Percentiles rank a stretch among this genome's conserved stretches.
phyloP scores from a whole-genome alignment of 2,797 vertebrate species.

The Acestrorhynchus altus region DNA sequence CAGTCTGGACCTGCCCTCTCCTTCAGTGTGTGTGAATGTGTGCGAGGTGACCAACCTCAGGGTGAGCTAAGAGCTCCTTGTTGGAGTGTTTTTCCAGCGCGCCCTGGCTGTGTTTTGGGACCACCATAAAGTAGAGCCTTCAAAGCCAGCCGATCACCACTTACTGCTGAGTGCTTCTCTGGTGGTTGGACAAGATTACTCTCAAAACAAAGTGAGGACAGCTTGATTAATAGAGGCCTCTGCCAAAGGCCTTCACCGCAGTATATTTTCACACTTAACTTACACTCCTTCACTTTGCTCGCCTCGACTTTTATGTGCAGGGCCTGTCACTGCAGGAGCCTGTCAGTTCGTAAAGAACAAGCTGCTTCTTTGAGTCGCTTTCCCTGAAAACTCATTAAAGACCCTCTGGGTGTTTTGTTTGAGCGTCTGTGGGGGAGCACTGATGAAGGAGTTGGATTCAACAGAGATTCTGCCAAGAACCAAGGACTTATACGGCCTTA shows the following conservation, averaged over 20 bases:
- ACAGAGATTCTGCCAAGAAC: background rate
- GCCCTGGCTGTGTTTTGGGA: constrained; percentile 75
- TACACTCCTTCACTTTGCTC: constrained; percentile 75
- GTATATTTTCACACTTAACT: constrained; percentile 80
- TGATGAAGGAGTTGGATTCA: constrained; percentile 42
- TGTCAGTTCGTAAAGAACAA: constrained; percentile 73
- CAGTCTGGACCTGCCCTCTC: background rate
- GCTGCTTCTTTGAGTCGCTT: constrained; percentile 60
- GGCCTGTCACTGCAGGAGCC: constrained; percentile 75
- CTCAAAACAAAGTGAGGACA: constrained; percentile 84
- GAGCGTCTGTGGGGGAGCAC: constrained; percentile 58
- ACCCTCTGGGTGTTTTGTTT: constrained; percentile 69
- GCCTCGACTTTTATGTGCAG: constrained; percentile 75
- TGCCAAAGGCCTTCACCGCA: constrained; percentile 71
- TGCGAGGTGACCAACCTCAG: background rate
- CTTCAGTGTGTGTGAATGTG: constrained; percentile 11
- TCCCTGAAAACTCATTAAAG: constrained; percentile 73
- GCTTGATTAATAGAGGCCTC: constrained; percentile 84
- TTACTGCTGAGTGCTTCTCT: constrained; percentile 81
- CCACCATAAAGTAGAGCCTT: constrained; percentile 78
- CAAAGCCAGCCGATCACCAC: constrained; percentile 78
- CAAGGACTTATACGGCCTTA: background rate
- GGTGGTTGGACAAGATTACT: constrained; percentile 80
- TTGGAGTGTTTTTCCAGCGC: constrained; percentile 78
- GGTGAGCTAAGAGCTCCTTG: constrained; percentile 66